Conservation (phyloP, 2,888 invertebrate species). For the Apotomis betuletana region DNA sequence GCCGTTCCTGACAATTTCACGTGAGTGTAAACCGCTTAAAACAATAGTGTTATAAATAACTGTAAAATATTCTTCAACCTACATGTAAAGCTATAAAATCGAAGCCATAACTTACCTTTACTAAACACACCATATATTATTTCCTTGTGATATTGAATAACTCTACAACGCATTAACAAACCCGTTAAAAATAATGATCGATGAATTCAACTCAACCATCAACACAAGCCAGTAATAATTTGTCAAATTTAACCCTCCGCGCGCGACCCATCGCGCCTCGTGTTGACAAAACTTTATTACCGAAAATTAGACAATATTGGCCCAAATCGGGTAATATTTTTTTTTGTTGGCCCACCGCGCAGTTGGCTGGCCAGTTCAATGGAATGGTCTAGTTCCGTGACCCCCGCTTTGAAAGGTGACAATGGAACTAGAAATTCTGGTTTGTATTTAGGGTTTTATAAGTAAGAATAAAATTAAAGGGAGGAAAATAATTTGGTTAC, state of each 20-base stretch:
- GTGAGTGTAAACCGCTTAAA: too few species aligned
- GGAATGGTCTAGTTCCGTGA: constrained; percentile 77
- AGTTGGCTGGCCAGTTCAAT: constrained; percentile 61
- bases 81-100: not conserved
- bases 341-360: constrained; percentile 72
- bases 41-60: too few species aligned
- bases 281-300: constrained; percentile 83
- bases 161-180: not conserved
- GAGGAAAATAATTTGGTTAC: constrained; percentile 30
- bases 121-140: too few species aligned
- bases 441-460: constrained; percentile 53
- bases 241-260: constrained; percentile 76
- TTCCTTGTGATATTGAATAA: not conserved
- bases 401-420: constrained; percentile 66
- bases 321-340: constrained; percentile 70
- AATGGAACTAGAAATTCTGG: constrained; percentile 74
- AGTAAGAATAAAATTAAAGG: constrained; percentile 30
- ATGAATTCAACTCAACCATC: constrained; percentile 61
- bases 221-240: constrained; percentile 72
- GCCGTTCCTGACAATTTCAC: too few species aligned
- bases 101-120: not conserved
- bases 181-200: constrained; percentile 52
- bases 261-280: constrained; percentile 66
- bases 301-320: constrained; percentile 81
- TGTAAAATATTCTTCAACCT: too few species aligned